Evolutionary conservation across 2,888 invertebrate species (phyloP).

Genomic region (Laothoe populi): DNA sequence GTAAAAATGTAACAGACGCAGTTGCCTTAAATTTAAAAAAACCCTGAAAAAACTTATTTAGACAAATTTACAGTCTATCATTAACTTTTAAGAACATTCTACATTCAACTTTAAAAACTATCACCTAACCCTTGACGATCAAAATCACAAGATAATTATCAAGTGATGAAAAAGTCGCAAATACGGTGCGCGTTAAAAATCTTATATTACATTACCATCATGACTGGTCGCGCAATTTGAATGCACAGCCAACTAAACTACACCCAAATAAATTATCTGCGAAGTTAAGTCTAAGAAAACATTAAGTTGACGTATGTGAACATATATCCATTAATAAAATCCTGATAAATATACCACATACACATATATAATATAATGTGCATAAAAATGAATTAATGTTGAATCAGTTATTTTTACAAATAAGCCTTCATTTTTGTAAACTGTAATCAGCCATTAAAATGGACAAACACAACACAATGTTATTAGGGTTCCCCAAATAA

Average conservation of each 20-base stretch:
- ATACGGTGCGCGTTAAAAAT: slow-evolving; percentile 47
- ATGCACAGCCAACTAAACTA: background rate
- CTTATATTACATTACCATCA: slow-evolving; percentile 50
- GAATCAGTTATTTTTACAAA: background rate
- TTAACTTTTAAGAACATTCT: slow-evolving; percentile 28
- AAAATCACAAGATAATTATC: slow-evolving; percentile 13
- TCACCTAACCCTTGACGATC: background rate
- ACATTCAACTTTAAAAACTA: slow-evolving; percentile 16
- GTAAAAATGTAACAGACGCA: slow-evolving; percentile 13
- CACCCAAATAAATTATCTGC: background rate
- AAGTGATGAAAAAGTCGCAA: slow-evolving; percentile 41
- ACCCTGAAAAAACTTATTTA: slow-evolving; percentile 1
- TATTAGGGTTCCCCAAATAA: slow-evolving; percentile 10
- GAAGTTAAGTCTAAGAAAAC: background rate
- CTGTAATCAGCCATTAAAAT: background rate
- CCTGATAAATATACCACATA: background rate
- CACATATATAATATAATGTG: background rate
- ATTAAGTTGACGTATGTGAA: background rate
- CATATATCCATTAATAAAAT: background rate
- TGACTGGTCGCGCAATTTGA: slow-evolving; percentile 38
- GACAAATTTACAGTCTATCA: slow-evolving; percentile 14
- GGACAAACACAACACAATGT: background rate
- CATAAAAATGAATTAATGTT: background rate
- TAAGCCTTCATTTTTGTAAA: background rate
- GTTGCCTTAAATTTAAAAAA: slow-evolving; percentile 9